These are phyloP conservation scores for Lithophane leautieri DNA, from an alignment of 2,888 invertebrate species.

Conservation along the genomic window DNA sequence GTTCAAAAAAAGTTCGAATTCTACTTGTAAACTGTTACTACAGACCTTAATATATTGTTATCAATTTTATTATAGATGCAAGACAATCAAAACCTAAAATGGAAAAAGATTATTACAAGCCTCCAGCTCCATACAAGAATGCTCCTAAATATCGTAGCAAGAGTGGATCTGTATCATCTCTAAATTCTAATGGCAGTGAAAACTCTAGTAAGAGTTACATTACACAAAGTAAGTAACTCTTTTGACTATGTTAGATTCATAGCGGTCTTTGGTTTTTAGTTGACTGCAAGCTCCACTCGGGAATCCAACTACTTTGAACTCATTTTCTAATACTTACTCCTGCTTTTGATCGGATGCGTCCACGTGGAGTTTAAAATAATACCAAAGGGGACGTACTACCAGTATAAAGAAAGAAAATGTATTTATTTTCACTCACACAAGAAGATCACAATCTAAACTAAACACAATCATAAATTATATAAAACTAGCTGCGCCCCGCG, in stretches of 20 bases:
- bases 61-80: slow-evolving; percentile 74
- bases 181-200: slow-evolving; percentile 81
- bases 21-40: no score
- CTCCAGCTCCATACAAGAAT: slow-evolving; percentile 69
- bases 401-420: not conserved
- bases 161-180: slow-evolving; percentile 80
- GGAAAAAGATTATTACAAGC: slow-evolving; percentile 63
- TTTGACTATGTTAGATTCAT: not conserved
- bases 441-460: no score
- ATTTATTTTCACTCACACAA: no score
- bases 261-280: not conserved
- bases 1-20: not conserved
- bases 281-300: not conserved
- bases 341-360: not conserved
- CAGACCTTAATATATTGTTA: not conserved
- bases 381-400: not conserved
- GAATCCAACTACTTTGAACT: not conserved
- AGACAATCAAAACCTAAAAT: slow-evolving; percentile 68
- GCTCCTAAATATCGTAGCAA: slow-evolving; percentile 82
- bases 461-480: no score
- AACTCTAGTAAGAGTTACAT: slow-evolving; percentile 66
- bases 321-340: not conserved
- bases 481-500: no score
- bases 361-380: not conserved
- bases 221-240: slow-evolving; percentile 61